Percentiles rank a stretch among this genome's conserved stretches.
Conservation (phyloP, 2,888 invertebrate species). For the Ectemnius cavifrons region DNA sequence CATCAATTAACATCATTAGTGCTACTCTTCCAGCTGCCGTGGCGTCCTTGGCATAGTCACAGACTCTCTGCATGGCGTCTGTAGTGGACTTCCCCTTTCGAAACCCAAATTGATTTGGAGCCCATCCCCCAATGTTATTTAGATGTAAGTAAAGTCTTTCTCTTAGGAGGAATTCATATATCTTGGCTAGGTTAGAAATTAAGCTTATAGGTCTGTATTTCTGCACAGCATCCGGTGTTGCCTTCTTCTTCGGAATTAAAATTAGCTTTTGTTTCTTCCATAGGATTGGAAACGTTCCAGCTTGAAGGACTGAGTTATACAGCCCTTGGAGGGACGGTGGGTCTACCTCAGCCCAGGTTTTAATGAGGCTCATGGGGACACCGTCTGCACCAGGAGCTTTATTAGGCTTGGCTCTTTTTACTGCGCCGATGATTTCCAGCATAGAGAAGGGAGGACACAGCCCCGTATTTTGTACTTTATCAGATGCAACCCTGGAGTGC, state of each 20-base stretch:
- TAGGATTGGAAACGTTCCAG: neutral
- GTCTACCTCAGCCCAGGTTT: neutral
- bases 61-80: too few relatives aligned
- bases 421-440: neutral
- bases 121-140: neutral
- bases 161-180: neutral
- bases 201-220: neutral
- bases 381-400: neutral
- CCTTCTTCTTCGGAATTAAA: neutral
- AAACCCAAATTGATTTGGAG: neutral
- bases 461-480: too few relatives aligned
- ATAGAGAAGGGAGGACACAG: too few relatives aligned
- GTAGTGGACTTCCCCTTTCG: too few relatives aligned
- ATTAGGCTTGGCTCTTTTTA: neutral
- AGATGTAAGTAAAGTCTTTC: neutral
- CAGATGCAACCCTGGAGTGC: neutral
- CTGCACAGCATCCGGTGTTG: neutral
- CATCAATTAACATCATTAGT: too few relatives aligned
- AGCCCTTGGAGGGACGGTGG: neutral
- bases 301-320: neutral
- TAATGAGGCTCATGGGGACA: neutral
- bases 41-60: too few relatives aligned
- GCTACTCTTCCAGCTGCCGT: neutral
- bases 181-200: neutral
- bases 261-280: conserved; percentile 1